These are phyloP conservation scores for Rachycentron canadum DNA, from an alignment of 2,797 vertebrate species.

Conservation along the genomic window DNA sequence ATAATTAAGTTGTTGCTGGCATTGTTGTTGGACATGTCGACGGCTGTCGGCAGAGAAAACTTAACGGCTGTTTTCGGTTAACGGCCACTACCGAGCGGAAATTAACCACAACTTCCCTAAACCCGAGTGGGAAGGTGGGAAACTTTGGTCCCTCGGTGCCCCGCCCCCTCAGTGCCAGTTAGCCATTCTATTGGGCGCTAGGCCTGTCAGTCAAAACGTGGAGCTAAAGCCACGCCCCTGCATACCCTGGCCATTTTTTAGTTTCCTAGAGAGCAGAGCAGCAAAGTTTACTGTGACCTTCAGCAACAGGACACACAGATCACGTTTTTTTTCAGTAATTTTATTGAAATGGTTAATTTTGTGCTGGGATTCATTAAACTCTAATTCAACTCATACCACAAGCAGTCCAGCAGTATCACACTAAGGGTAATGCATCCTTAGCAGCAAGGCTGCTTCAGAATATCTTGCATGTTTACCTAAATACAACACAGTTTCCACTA, in stretches of 20 bases:
- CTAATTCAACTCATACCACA: neutral
- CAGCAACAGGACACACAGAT: constrained; percentile 28
- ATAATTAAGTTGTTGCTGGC: constrained; percentile 81
- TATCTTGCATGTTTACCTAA: too few relatives aligned
- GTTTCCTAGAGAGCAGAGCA: constrained; percentile 55
- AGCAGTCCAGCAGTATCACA: too few relatives aligned
- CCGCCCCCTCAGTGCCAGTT: constrained; percentile 26
- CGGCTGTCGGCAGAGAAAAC: constrained; percentile 29
- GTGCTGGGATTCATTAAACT: neutral
- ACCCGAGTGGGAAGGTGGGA: constrained; percentile 58
- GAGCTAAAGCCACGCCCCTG: constrained; percentile 4
- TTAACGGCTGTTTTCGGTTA: constrained; percentile 6
- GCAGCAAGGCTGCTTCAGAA: neutral
- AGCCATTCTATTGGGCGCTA: constrained; percentile 18
- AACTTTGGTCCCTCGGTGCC: constrained; percentile 1
- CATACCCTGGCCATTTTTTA: constrained; percentile 29
- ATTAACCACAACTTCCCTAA: constrained; percentile 49
- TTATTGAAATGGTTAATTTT: neutral
- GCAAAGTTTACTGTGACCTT: constrained; percentile 52
- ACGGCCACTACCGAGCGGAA: constrained; percentile 54
- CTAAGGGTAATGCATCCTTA: neutral
- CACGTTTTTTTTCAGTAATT: too few relatives aligned
- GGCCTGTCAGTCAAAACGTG: constrained; percentile 42
- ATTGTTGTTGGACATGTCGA: constrained; percentile 87
- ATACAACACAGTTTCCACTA: neutral